Evolutionary conservation across 2,113 vertebrate genomes (phyloP), one percentile per base, ranked within the genome.

Genomic region (Perca fluviatilis): DNA sequence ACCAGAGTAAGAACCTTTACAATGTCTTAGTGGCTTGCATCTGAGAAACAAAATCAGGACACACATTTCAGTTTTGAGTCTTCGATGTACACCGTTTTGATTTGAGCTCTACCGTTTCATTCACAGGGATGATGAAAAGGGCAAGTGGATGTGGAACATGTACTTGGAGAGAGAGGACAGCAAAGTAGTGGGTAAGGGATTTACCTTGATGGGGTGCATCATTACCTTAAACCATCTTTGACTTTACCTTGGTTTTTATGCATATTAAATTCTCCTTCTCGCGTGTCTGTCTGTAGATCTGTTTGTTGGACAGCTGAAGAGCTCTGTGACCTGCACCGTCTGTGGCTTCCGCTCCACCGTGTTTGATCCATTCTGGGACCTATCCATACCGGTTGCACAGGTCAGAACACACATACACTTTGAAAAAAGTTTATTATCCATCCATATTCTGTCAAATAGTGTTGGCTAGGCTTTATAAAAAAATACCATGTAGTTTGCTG

Each of bases 341-440:
- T 99, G 98, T 0, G 96, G 97, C 60, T 97, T 97, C 92, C 97
- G 97, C 74, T 99, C 98, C 30, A 99, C 98, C 0, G 96, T 97
- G 87, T 99, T 98, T 0, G 98, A 99, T 60, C 98, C 98, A 3
- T 99, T 99, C 93, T 99, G 98, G 98, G 98, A 99, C 89, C 93
- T 99, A 30, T 99, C 98, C 0, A 87, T 99, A 80, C 98, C 98
- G 30, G 97, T 99, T 25, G 95, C 97, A 66, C 97, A 99, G 97
- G 98, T 99, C 18, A 56, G 72, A 47, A 58, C 8, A 40, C 71
- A 12, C 18, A 65, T 12, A 53, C 27, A 47, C 43, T 47, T 11
- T 14, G 2, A 33, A 19, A 43, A 19, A 72, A 5, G 40, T 46
- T 14, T 30, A 43, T 14, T 30, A 43, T n/a, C 36, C 69, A 47